Evolutionary conservation across 2,113 vertebrate species (phyloP).

Genomic region (Nycticebus coucang): DNA sequence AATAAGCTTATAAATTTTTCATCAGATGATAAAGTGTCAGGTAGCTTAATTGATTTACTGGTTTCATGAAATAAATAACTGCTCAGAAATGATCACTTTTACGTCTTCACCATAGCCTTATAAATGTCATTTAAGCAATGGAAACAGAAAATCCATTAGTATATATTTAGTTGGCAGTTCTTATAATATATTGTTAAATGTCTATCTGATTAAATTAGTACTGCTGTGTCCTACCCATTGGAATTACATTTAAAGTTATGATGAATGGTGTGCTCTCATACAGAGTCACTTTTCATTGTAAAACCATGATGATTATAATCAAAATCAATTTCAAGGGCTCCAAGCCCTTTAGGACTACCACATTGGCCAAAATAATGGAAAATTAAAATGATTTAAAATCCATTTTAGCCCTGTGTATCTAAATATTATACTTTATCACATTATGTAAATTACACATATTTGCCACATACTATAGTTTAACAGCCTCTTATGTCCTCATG

Average conservation of each 20-base stretch:
- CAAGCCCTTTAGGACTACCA: slow-evolving; percentile 47
- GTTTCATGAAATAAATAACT: slow-evolving; percentile 56
- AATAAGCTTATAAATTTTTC: slow-evolving; percentile 1
- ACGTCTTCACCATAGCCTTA: neutral
- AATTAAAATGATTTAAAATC: slow-evolving; percentile 76
- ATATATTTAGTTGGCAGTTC: slow-evolving; percentile 34
- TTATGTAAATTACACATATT: slow-evolving; percentile 75
- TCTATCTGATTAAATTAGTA: slow-evolving; percentile 60
- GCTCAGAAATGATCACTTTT: neutral
- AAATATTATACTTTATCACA: slow-evolving; percentile 66
- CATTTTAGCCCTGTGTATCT: slow-evolving; percentile 57
- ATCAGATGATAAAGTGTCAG: neutral
- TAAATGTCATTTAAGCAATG: slow-evolving; percentile 51
- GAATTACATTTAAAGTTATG: slow-evolving; percentile 41
- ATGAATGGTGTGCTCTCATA: slow-evolving; percentile 21
- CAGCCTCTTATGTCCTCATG: slow-evolving; percentile 39
- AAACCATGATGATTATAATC: slow-evolving; percentile 68
- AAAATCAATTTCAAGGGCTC: slow-evolving; percentile 73
- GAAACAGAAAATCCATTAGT: slow-evolving; percentile 55
- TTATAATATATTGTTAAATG: slow-evolving; percentile 62
- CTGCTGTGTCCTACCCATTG: slow-evolving; percentile 18
- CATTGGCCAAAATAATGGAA: slow-evolving; percentile 59
- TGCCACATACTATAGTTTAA: slow-evolving; percentile 60
- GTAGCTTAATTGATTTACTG: slow-evolving; percentile 29
- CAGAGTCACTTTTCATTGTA: slow-evolving; percentile 62